phyloP scores from a whole-genome alignment of 2,797 vertebrate species.

The Myioborus melanocephalus region DNA sequence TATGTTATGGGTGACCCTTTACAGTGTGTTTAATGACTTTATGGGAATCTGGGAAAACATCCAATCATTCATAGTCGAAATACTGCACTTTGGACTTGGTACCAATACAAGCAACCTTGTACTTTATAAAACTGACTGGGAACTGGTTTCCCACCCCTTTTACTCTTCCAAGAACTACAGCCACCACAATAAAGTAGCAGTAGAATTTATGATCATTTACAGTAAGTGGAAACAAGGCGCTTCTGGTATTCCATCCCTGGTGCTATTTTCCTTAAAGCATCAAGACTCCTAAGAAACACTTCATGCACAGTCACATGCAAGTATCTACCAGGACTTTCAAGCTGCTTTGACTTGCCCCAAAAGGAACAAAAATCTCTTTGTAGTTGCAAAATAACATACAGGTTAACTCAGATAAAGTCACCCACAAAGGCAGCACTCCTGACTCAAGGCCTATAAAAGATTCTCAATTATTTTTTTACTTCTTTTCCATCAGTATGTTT shows the following conservation, averaged over 20 bases:
- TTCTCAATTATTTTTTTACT: neutral
- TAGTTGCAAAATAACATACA: neutral
- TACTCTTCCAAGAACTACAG: constrained; percentile 49
- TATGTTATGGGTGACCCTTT: constrained; percentile 24
- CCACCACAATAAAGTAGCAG: constrained; percentile 53
- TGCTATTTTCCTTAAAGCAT: constrained; percentile 1
- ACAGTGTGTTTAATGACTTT: constrained; percentile 45
- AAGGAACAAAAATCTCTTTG: neutral
- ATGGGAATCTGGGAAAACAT: constrained; percentile 53
- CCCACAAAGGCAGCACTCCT: neutral
- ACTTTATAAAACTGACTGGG: constrained; percentile 44
- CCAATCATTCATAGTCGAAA: constrained; percentile 55
- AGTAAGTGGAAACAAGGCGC: constrained; percentile 29
- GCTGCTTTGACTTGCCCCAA: neutral
- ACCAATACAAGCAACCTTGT: constrained; percentile 57
- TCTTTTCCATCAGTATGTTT: neutral
- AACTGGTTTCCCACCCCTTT: constrained; percentile 1
- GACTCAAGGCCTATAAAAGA: neutral
- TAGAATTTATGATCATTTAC: constrained; percentile 59
- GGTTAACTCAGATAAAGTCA: neutral
- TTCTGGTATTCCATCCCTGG: constrained; percentile 21
- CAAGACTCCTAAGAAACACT: neutral
- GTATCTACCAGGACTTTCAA: neutral
- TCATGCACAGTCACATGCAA: neutral
- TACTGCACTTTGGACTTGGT: constrained; percentile 38